Conservation (phyloP, 35 echinoderm and acorn worm species). For the Amphiura filiformis region DNA sequence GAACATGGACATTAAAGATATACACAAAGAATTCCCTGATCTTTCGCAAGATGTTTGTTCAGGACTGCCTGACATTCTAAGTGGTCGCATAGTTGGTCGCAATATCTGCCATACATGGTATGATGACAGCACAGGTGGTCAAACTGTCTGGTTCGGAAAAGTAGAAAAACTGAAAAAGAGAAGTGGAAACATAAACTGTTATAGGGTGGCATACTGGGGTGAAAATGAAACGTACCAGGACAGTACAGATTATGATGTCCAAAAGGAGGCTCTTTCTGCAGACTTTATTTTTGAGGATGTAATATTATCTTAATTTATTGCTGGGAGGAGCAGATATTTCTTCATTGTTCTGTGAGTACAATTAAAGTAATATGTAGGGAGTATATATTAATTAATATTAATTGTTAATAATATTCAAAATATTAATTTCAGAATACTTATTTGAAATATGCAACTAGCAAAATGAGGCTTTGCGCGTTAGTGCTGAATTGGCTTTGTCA, state of each 20-base stretch:
- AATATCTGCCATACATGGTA: constrained; percentile 14
- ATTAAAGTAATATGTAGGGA: background rate
- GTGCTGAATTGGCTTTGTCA: no score
- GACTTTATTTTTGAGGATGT: background rate
- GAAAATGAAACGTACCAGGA: background rate
- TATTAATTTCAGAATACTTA: background rate
- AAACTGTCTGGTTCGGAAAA: background rate
- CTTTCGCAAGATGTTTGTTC: background rate
- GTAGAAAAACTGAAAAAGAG: constrained; percentile 13
- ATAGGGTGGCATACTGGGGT: background rate
- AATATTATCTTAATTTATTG: background rate
- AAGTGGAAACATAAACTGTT: background rate
- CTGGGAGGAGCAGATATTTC: background rate
- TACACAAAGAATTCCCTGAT: background rate
- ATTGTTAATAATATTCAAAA: background rate
- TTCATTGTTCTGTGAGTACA: background rate
- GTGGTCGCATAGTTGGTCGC: background rate
- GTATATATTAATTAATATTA: no score
- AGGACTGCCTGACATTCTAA: background rate
- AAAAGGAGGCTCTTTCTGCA: background rate
- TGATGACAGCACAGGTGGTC: background rate
- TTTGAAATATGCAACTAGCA: background rate
- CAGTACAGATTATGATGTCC: background rate
- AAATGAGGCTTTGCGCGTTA: no score
- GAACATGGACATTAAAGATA: background rate